Base-by-base conservation (phyloP, 1,140 invertebrate genomes). In the Latrodectus geometricus region DNA sequence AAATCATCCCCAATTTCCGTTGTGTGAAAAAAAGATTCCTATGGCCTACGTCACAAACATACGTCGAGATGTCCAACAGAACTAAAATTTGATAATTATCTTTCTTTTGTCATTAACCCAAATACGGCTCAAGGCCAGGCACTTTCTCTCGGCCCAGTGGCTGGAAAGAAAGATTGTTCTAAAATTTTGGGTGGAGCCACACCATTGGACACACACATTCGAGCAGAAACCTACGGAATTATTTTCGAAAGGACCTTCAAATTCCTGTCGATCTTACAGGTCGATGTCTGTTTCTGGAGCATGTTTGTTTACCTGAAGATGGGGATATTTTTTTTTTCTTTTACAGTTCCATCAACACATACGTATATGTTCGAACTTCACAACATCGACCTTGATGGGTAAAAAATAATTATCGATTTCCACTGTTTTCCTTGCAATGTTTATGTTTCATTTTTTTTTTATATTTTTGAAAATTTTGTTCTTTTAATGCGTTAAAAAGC, bases 41-140 rank as follows among this genome's bases (percentile, higher is more conserved):
- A 7, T 9, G 61, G 74, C 48, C 12, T 21, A 84, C 82, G 82
- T 68, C 82, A 69, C 49, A 73, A 9, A 70, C 48, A 54, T 48
- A n/a, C 23, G 66, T 76, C 49, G 69, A 56, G 56, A 75, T 74
- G 56, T 76, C 73, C 49, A 76, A 76, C 72, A 68, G n/a, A 35
- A 35, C 61, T 23, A 17, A 35, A 65, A 73, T 73, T 23, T 20
- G 69, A 76, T 76, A 84, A 84, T 84, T 84, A 84, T 84, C 73
- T 84, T 84, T 84, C 82, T 76, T 84, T 84, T 84, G 82, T 76
- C 73, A 84, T 84, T 84, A 84, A 84, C 82, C 82, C 48, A 84
- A 52, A 84, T 84, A 52, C n/a, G 49, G 20, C 20, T 61, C 82
- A 84, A 84, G 82, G 82, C 68, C 35, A 61, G 9, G 20, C 81